Evolutionary conservation across 2,113 vertebrate species (phyloP), one percentile per base, ranked within the genome.

Genomic region (Helogale parvula): DNA sequence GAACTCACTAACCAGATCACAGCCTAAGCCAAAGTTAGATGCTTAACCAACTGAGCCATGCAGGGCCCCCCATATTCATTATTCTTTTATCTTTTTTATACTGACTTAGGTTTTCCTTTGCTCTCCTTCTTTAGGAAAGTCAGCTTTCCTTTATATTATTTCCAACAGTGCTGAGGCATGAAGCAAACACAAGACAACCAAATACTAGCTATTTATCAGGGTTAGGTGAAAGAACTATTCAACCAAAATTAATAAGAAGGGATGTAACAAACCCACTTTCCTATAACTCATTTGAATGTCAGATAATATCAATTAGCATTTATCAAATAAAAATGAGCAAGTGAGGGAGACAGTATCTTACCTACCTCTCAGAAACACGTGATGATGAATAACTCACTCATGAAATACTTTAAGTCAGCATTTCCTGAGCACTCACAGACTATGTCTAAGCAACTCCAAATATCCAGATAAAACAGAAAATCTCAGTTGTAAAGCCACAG

Each of bases 261-360:
- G 85, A 83, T 52, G 47, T 83, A 94, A 98, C 71, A 93, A 96
- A 66, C 35, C 76, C 38, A 90, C 57, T 88, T 96, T 85, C 77
- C 77, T 85, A 79, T 14, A 71, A 92, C 94, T 87, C 57, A 88
- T 90, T 95, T 86, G 60, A 97, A 98, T 97, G 57, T 96, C 76
- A 90, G 93, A 97, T 96, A 96, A 65, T 93, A 93, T 90, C 94
- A 96, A 79, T 97, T 97, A 98, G 81, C 77, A 96, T 96, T 96
- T 96, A 96, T 96, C 88, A 97, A 94, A 85, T 77, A 88, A 96
- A 72, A 93, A 94, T 16, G 45, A 65, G 71, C 71, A 93, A 72
- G n/a, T 88, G 35, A 96, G 54, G 47, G 33, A 92, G 95, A 93
- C 83, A 98, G 23, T 76, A 71, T 94, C 87, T 96, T 84, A 77